Base-by-base conservation (phyloP, 2,888 invertebrate species). In the Dicyrtomina minuta region DNA sequence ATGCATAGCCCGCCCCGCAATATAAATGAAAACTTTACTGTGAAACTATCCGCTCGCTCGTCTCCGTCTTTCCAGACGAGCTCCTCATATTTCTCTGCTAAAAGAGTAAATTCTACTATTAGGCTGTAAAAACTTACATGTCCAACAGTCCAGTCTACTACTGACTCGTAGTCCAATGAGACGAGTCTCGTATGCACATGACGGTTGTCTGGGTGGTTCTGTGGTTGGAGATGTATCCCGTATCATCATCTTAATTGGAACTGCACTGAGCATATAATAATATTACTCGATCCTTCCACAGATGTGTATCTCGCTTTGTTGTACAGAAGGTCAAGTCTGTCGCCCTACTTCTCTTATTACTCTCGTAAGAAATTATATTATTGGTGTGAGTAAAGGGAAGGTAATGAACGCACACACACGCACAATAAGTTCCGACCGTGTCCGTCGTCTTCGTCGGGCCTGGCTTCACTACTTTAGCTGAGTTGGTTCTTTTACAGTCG, bases 401-500 rank as follows among this genome's bases (percentile, higher is more conserved):
- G 46, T 46, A 46, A 46, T 46, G 46, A 13, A 46, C 46, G 12
- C 46, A 46, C 46, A 46, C 46, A 46, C 46, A 46, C 46, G 17
- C 46, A 46, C 46, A 46, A n/a, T 17, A 15, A 46, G 46, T n/a
- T 46, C n/a, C 46, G 17, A 41, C 43, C 49, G 17, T 49, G n/a
- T n/a, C n/a, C n/a, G n/a, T n/a, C n/a, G n/a, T n/a, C n/a, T n/a
- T n/a, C n/a, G n/a, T n/a, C n/a, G n/a, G n/a, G n/a, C n/a, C n/a
- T n/a, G n/a, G n/a, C n/a, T n/a, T n/a, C n/a, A n/a, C n/a, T n/a
- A n/a, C n/a, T n/a, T n/a, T n/a, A n/a, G n/a, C n/a, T n/a, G n/a
- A 33, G 33, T 33, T 33, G 8, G 33, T 33, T 3, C 33, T 33
- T 33, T 33, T 33, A 33, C 33, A 33, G 33, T 33, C 4, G 33